These are phyloP conservation scores for Agrilus mali DNA, from an alignment of 2,888 invertebrate genomes.

Conservation along the genomic window DNA sequence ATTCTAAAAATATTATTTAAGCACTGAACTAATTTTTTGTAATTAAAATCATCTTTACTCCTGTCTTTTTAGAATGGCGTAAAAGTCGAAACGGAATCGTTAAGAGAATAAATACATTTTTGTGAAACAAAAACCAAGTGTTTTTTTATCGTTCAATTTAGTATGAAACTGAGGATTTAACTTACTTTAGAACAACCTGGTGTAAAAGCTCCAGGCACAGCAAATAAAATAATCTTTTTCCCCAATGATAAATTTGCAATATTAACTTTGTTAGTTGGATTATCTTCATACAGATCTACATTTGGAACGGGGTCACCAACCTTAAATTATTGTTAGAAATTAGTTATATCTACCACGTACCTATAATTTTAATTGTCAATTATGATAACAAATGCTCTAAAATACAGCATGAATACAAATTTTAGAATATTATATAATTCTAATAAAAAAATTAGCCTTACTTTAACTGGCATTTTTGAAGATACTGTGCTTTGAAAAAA, in stretches of 20 bases:
- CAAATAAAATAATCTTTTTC: slow-evolving; percentile 79
- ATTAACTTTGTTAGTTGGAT: slow-evolving; percentile 78
- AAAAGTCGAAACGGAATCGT: too few species aligned
- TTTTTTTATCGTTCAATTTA: too few species aligned
- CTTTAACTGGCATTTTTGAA: slow-evolving; percentile 17
- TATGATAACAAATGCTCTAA: too few species aligned
- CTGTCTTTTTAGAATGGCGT: too few species aligned
- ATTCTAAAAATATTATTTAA: too few species aligned
- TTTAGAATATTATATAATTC: slow-evolving; percentile 6
- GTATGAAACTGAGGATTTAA: slow-evolving; percentile 4
- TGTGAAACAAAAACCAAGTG: too few species aligned
- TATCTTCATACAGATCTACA: slow-evolving; percentile 71
- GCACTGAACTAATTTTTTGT: too few species aligned
- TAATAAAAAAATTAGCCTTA: slow-evolving; percentile 9
- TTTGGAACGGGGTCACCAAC: slow-evolving; percentile 73
- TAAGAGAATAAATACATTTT: too few species aligned
- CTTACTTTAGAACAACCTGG: slow-evolving; percentile 78
- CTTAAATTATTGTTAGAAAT: slow-evolving; percentile 35
- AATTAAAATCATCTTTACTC: too few species aligned
- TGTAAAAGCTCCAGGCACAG: slow-evolving; percentile 90
- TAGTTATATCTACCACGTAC: slow-evolving; percentile 3
- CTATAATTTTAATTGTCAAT: not conserved
- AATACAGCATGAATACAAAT: slow-evolving; percentile 3
- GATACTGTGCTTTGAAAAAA: slow-evolving; percentile 12
- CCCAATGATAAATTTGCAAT: slow-evolving; percentile 55